These are phyloP conservation scores for Phycodurus eques DNA, from an alignment of 2,113 vertebrate species.

Conservation along the genomic window DNA sequence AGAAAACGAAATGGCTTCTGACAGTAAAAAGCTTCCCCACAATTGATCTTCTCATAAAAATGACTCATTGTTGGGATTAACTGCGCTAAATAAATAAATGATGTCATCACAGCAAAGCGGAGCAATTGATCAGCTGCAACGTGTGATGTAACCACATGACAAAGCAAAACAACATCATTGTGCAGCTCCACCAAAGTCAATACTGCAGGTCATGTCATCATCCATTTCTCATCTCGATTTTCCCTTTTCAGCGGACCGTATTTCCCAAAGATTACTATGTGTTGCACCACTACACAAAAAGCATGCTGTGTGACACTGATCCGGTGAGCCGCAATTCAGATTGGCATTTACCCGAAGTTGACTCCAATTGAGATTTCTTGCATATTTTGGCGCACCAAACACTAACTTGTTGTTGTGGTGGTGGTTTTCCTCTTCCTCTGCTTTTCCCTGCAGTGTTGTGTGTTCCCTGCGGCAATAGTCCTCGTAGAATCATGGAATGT, in stretches of 20 bases:
- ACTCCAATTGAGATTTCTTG: background rate
- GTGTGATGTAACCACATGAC: background rate
- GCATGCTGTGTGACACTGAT: constrained; percentile 65
- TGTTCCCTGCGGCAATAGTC: constrained; percentile 66
- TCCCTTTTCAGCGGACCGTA: constrained; percentile 56
- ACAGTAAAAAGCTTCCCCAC: background rate
- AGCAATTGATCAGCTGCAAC: background rate
- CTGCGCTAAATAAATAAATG: background rate
- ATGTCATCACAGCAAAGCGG: background rate
- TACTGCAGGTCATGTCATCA: background rate
- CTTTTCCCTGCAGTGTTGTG: constrained; percentile 67
- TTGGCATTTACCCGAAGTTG: background rate
- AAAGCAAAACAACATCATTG: constrained; percentile 1
- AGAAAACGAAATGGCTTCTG: background rate
- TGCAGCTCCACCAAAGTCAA: background rate
- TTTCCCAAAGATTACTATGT: constrained; percentile 75
- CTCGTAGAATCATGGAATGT: constrained; percentile 69
- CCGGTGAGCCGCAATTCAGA: constrained; percentile 61
- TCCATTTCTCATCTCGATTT: constrained; percentile 3
- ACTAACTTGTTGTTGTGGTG: constrained; percentile 16
- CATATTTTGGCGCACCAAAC: constrained; percentile 11
- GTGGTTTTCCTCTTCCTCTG: background rate
- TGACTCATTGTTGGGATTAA: background rate
- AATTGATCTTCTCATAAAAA: background rate
- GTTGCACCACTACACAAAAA: constrained; percentile 62